Conservation (phyloP, 2,888 invertebrate genomes). For the Caenorhabditis sp. region DNA sequence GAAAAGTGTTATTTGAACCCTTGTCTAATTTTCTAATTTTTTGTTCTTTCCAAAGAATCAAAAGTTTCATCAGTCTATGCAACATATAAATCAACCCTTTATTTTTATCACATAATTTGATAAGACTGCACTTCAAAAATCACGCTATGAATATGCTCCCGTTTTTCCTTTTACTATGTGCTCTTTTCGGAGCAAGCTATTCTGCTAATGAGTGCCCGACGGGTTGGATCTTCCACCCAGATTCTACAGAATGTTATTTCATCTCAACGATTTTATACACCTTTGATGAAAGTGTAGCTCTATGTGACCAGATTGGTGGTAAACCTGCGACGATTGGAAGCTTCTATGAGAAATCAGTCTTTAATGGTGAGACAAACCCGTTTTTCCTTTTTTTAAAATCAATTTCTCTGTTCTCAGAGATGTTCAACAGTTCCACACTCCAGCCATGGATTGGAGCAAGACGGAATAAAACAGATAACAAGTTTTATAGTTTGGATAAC, state of each 20-base stretch:
- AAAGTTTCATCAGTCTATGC: too few relatives aligned
- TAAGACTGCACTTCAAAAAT: too few relatives aligned
- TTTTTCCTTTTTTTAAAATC: not conserved
- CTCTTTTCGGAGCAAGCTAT: too few relatives aligned
- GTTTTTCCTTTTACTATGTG: not conserved
- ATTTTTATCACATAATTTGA: too few relatives aligned
- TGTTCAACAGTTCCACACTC: conserved; percentile 13
- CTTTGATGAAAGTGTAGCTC: conserved; percentile 21
- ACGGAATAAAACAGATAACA: conserved; percentile 13
- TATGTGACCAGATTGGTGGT: conserved; percentile 23
- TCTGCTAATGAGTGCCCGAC: conserved; percentile 13
- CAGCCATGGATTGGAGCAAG: conserved; percentile 24
- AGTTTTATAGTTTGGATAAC: conserved; percentile 26
- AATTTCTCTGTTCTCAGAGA: conserved; percentile 7
- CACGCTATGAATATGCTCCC: too few relatives aligned
- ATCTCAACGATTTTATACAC: conserved; percentile 16
- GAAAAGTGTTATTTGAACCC: too few relatives aligned
- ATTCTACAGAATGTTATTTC: conserved; percentile 16
- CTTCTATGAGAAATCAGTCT: conserved; percentile 11
- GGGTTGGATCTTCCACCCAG: conserved; percentile 19
- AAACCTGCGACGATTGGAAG: conserved; percentile 14
- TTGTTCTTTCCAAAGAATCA: too few relatives aligned
- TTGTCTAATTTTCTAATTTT: too few relatives aligned
- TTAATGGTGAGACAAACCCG: conserved; percentile 5
- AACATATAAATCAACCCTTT: too few relatives aligned